Evolutionary conservation across 2,113 vertebrate genomes (phyloP).

Genomic region (Cephalopholis sonnerati): DNA sequence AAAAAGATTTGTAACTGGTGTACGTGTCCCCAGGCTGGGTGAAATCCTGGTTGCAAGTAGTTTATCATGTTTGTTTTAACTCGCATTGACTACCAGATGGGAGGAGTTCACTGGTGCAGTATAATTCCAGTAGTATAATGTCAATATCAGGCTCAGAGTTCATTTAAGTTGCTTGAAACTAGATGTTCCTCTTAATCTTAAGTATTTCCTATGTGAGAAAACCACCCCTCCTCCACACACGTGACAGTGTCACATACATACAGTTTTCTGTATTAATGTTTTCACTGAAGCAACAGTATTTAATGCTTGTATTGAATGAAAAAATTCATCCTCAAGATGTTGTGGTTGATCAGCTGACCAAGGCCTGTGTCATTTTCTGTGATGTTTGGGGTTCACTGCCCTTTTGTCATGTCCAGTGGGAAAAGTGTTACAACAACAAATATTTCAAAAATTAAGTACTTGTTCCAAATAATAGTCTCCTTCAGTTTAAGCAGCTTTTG

Average conservation of each 20-base stretch:
- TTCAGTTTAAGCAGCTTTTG: neutral
- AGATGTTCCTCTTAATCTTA: conserved; percentile 31
- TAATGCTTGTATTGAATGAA: conserved; percentile 4
- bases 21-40: neutral
- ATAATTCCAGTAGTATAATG: conserved; percentile 26
- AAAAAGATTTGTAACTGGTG: neutral
- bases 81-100: conserved; percentile 23
- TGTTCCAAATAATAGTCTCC: neutral
- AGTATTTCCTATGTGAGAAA: conserved; percentile 16
- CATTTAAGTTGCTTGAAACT: conserved; percentile 17
- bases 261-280: neutral
- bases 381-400: neutral
- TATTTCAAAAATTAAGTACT: neutral
- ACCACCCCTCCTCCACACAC: conserved; percentile 10
- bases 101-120: conserved; percentile 39
- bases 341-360: neutral
- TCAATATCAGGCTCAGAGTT: conserved; percentile 53
- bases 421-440: neutral
- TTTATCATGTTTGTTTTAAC: conserved; percentile 53
- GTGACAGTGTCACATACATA: neutral
- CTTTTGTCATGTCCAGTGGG: neutral
- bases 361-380: neutral
- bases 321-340: conserved; percentile 1
- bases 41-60: conserved; percentile 12
- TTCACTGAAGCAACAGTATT: conserved; percentile 5